Evolutionary conservation across 1,140 invertebrate species (phyloP).

Genomic region (Apocrypta bakeri): DNA sequence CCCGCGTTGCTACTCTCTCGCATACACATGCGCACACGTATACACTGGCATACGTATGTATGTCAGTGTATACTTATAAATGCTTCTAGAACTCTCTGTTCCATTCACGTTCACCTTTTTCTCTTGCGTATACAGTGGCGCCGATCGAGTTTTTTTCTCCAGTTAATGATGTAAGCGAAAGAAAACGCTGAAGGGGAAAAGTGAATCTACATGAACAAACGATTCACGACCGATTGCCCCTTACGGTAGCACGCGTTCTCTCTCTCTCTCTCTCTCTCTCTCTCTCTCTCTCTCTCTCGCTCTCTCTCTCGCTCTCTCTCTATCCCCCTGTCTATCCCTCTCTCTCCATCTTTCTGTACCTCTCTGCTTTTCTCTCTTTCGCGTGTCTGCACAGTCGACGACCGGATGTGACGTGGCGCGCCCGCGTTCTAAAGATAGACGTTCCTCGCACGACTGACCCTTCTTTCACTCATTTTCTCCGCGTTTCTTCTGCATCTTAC

Average conservation of each 20-base stretch:
- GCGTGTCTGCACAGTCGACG: constrained; percentile 49
- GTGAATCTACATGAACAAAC: not conserved
- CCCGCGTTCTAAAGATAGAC: constrained; percentile 66
- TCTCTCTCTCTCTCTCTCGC: too few relatives aligned
- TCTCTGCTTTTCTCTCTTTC: constrained; percentile 20
- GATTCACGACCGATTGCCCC: not conserved
- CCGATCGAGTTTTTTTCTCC: not conserved
- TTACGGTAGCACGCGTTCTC: not conserved
- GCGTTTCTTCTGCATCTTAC: not conserved
- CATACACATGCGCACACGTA: not conserved
- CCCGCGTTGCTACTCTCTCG: not conserved
- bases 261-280: constrained; percentile 22
- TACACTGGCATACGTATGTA: not conserved
- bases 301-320: constrained; percentile 24
- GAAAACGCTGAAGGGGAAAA: not conserved
- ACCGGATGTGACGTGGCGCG: constrained; percentile 64
- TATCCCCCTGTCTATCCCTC: too few relatives aligned
- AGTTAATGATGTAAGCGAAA: not conserved
- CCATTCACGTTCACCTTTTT: too few relatives aligned
- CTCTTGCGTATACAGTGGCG: too few relatives aligned
- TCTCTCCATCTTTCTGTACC: constrained; percentile 22
- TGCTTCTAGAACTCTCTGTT: too few relatives aligned
- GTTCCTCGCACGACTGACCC: constrained; percentile 51
- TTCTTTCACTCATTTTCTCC: constrained; percentile 29
- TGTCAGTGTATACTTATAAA: too few relatives aligned